Evolutionary conservation across 2,888 invertebrate genomes (phyloP).

Genomic region (Drosophila multiciliata): DNA sequence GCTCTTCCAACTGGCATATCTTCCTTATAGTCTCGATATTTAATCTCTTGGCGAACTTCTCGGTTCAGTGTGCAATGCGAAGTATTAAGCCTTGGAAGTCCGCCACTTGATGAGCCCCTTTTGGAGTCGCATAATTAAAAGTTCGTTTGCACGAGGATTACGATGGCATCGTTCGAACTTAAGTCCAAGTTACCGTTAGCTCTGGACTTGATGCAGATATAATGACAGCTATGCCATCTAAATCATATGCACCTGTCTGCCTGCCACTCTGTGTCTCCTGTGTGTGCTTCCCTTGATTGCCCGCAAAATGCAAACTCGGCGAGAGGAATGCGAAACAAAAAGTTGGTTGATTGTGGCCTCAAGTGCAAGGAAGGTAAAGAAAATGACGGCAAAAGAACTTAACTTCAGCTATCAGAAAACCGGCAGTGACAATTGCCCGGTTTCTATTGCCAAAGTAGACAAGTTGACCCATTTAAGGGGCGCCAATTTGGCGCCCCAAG

Average conservation of each 20-base stretch:
- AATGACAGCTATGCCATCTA: slow-evolving; percentile 29
- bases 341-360: slow-evolving; percentile 25
- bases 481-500: slow-evolving; percentile 39
- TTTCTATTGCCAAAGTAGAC: slow-evolving; percentile 66
- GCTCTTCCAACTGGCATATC: background rate
- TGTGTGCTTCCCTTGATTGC: slow-evolving; percentile 15
- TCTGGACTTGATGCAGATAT: slow-evolving; percentile 36
- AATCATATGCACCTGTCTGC: slow-evolving; percentile 40
- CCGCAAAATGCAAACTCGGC: slow-evolving; percentile 63
- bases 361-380: slow-evolving; percentile 25
- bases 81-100: background rate
- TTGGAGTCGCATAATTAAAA: slow-evolving; percentile 58
- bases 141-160: slow-evolving; percentile 48
- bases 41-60: background rate
- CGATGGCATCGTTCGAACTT: slow-evolving; percentile 15
- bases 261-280: background rate
- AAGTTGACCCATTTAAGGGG: slow-evolving; percentile 71
- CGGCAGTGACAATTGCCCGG: slow-evolving; percentile 70
- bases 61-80: background rate
- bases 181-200: background rate
- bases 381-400: slow-evolving; percentile 19
- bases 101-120: slow-evolving; percentile 16
- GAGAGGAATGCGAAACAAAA: slow-evolving; percentile 18
- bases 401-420: slow-evolving; percentile 16
- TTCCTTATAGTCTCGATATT: background rate